These are phyloP conservation scores for Nycticebus coucang DNA, from an alignment of 2,113 vertebrate species.

Conservation along the genomic window DNA sequence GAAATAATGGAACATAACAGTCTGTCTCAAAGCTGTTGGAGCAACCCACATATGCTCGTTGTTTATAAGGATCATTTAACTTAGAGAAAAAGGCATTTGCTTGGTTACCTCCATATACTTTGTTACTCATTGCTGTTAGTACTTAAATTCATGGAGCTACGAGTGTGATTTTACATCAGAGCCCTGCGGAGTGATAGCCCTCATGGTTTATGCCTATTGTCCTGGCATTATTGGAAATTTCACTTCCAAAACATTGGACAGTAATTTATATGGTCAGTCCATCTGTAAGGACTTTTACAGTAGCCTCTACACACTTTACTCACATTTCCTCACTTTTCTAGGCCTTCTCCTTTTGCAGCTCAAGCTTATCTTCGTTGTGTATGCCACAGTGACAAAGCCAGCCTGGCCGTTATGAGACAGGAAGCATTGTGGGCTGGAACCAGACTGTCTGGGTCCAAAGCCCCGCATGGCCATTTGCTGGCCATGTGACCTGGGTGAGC, in stretches of 20 bases:
- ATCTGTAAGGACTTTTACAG: not conserved
- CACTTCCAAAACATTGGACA: not conserved
- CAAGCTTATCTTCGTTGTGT: not conserved
- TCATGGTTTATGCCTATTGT: not conserved
- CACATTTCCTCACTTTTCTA: not conserved
- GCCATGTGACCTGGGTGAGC: not conserved
- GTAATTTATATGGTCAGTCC: not conserved
- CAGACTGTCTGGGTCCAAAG: not conserved
- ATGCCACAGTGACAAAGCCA: not conserved
- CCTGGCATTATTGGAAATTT: not conserved
- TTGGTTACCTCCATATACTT: too few relatives aligned
- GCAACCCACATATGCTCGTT: not conserved
- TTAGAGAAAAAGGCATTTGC: not conserved
- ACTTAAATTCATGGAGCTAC: not conserved
- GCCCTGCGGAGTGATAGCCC: too few relatives aligned
- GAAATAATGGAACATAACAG: too few relatives aligned
- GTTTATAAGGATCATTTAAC: not conserved
- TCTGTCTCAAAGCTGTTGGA: too few relatives aligned
- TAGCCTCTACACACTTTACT: not conserved
- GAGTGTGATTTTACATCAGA: not conserved
- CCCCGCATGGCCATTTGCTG: not conserved
- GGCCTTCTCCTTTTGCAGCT: not conserved
- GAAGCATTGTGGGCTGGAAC: not conserved
- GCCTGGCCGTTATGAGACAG: fast-evolving
- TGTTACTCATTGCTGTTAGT: not conserved